These are phyloP conservation scores for Drosophila auraria DNA, from an alignment of 1,140 invertebrate genomes.

Conservation along the genomic window DNA sequence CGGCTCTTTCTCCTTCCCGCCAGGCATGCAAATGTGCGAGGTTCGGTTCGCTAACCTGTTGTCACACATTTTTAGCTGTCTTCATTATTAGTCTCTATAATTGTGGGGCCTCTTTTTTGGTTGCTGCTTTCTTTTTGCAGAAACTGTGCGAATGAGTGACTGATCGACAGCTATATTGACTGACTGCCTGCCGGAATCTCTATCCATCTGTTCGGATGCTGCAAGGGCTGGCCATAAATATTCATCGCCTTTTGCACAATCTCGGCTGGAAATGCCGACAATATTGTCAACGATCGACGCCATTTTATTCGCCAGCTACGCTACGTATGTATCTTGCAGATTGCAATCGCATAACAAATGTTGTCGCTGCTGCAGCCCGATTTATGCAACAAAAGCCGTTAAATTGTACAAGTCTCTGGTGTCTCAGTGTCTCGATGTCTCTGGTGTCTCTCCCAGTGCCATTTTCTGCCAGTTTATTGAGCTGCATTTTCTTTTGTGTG, in stretches of 20 bases:
- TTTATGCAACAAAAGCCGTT: constrained; percentile 83
- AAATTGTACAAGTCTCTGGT: constrained; percentile 76
- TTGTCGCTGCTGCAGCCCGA: constrained; percentile 65
- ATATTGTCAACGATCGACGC: constrained; percentile 74
- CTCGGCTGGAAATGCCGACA: constrained; percentile 32
- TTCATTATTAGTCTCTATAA: constrained; percentile 76
- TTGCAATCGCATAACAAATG: constrained; percentile 82
- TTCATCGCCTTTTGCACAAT: constrained; percentile 69
- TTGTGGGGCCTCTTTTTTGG: constrained; percentile 45
- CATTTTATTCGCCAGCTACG: constrained; percentile 54
- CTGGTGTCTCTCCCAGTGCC: constrained; percentile 34
- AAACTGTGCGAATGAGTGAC: constrained; percentile 43
- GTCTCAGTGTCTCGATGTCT: constrained; percentile 56
- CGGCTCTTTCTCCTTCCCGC: constrained; percentile 6
- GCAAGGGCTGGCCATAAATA: constrained; percentile 65
- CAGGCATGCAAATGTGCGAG: constrained; percentile 70
- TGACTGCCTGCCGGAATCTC: constrained; percentile 58
- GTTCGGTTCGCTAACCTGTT: constrained; percentile 82
- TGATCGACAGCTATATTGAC: constrained; percentile 42
- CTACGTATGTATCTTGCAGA: constrained; percentile 41
- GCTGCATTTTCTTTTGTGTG: constrained; percentile 72
- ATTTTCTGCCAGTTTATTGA: constrained; percentile 75
- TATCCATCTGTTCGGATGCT: constrained; percentile 39
- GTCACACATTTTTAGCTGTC: constrained; percentile 70
- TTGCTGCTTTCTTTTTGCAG: constrained; percentile 69